Evolutionary conservation across 1,140 invertebrate genomes (phyloP).

Genomic region (Tetragnatha versicolor): DNA sequence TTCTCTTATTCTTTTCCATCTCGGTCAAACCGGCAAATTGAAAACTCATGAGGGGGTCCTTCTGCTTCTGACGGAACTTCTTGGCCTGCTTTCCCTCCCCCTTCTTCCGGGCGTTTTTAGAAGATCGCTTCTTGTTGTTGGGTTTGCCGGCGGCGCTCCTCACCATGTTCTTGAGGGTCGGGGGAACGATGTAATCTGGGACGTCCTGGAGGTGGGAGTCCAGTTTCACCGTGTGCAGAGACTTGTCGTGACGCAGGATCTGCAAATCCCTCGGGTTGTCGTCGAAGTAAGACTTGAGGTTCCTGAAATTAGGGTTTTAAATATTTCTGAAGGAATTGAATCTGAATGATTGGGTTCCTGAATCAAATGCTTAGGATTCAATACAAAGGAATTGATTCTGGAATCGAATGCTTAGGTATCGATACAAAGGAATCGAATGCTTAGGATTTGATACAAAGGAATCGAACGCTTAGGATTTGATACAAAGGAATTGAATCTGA

Average conservation of each 20-base stretch:
- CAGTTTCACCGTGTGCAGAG: conserved; percentile 82
- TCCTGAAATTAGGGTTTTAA: too few species aligned
- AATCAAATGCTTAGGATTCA: too few species aligned
- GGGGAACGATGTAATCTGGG: conserved; percentile 83
- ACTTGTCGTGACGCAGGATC: conserved; percentile 88
- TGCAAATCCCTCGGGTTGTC: conserved; percentile 92
- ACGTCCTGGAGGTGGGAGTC: conserved; percentile 89
- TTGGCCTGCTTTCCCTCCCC: not conserved
- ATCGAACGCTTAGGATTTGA: too few species aligned
- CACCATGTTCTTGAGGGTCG: conserved; percentile 53
- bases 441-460: too few species aligned
- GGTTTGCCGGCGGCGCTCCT: not conserved
- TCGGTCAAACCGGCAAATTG: conserved; percentile 44
- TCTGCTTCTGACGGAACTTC: conserved; percentile 21
- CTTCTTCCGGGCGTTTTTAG: not conserved
- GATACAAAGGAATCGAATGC: too few species aligned
- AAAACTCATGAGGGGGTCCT: conserved; percentile 53
- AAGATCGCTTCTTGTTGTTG: not conserved
- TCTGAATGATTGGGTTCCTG: too few species aligned
- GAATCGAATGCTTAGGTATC: too few species aligned
- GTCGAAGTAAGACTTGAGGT: conserved; percentile 92
- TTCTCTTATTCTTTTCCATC: conserved; percentile 2
- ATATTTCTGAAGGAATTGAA: too few species aligned
- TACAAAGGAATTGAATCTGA: too few species aligned
- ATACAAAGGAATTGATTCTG: too few species aligned